A percentile compares a stretch with the other conserved stretches of the same genome.
Evolutionary conservation across 2,888 invertebrate species (phyloP).

Genomic region (Philereme transversata): DNA sequence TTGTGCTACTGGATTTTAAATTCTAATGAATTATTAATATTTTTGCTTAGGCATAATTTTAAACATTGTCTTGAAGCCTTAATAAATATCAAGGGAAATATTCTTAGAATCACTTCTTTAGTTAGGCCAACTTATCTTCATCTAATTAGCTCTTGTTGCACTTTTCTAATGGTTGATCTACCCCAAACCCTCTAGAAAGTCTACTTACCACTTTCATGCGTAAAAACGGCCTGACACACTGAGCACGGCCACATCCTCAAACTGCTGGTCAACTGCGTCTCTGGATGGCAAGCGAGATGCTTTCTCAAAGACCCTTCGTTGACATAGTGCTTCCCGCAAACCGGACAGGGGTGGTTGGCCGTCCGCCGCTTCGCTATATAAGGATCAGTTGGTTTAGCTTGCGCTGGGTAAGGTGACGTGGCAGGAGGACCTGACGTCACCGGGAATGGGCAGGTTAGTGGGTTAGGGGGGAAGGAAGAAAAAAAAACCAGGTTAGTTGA

Average conservation of each 20-base stretch:
- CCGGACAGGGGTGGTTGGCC: constrained; percentile 97
- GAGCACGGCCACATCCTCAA: constrained; percentile 98
- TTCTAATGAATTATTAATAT: too few relatives aligned
- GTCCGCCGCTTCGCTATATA: constrained; percentile 97
- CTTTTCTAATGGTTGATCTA: too few relatives aligned
- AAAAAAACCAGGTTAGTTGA: constrained; percentile 71
- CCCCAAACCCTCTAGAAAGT: background rate
- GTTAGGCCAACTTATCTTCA: too few relatives aligned
- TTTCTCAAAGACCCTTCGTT: constrained; percentile 96
- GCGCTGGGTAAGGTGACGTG: constrained; percentile 85
- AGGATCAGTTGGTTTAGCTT: constrained; percentile 87
- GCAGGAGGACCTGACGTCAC: constrained; percentile 85
- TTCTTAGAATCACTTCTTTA: too few relatives aligned
- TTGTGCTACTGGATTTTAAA: background rate
- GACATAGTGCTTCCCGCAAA: constrained; percentile 97
- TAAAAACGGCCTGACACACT: constrained; percentile 97
- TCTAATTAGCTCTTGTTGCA: too few relatives aligned
- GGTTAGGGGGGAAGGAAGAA: constrained; percentile 60
- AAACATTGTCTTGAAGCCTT: too few relatives aligned
- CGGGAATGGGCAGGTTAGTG: constrained; percentile 80
- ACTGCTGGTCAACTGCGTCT: constrained; percentile 93
- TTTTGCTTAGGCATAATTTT: too few relatives aligned
- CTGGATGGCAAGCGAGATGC: constrained; percentile 96
- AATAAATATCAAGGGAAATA: too few relatives aligned
- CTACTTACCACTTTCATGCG: constrained; percentile 93